phyloP scores from a whole-genome alignment of 2,797 vertebrate species.

The Bradypus variegatus region DNA sequence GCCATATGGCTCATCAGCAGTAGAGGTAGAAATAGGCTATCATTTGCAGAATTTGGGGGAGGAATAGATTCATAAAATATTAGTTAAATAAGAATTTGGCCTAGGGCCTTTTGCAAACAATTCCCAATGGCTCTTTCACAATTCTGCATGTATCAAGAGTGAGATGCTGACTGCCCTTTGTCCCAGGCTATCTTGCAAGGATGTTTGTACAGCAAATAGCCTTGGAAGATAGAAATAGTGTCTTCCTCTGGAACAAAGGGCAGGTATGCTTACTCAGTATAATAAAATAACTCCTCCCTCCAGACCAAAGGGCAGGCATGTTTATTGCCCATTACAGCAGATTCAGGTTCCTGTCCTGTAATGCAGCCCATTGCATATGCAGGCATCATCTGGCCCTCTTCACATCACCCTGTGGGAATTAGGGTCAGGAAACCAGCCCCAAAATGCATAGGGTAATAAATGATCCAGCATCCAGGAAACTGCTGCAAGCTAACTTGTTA shows the following conservation, averaged over 20 bases:
- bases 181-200: too few species aligned
- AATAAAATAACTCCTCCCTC: not conserved
- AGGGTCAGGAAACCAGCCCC: not conserved
- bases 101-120: not conserved
- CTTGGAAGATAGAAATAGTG: not conserved
- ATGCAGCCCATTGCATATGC: fast-evolving
- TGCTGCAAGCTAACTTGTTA: not conserved
- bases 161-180: not conserved
- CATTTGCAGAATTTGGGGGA: not conserved
- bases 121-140: not conserved
- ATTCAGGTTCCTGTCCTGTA: not conserved
- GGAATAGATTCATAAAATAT: not conserved
- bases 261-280: too few species aligned
- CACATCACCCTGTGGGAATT: not conserved
- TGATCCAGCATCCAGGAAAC: not conserved
- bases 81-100: not conserved
- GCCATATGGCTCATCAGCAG: not conserved
- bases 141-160: too few species aligned
- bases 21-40: not conserved
- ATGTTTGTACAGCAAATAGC: not conserved
- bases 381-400: not conserved
- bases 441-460: not conserved
- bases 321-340: not conserved
- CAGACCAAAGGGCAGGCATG: not conserved
- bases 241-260: not conserved